These are phyloP conservation scores for Callipepla squamata DNA, from an alignment of 2,113 vertebrate species.

Conservation along the genomic window DNA sequence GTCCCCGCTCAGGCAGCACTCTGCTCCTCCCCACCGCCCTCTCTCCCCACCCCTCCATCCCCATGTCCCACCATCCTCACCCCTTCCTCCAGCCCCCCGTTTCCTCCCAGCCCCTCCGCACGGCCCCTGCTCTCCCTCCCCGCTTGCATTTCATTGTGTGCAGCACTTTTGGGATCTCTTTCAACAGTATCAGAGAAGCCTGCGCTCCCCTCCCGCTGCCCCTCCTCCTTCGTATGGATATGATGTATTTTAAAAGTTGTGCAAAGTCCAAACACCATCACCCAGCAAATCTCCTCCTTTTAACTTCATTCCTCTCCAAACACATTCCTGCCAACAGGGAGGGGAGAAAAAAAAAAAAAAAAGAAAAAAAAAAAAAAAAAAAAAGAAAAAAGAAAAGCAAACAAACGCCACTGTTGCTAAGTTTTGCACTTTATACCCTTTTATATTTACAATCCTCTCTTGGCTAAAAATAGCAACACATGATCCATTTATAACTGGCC, in stretches of 20 bases:
- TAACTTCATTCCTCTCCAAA: conserved; percentile 48
- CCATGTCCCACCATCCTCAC: not conserved
- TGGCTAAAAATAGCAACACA: conserved; percentile 71
- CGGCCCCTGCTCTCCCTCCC: not conserved
- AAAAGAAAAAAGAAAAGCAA: conserved; percentile 2
- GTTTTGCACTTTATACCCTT: conserved; percentile 71
- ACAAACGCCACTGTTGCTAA: conserved; percentile 65
- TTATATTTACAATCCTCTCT: conserved; percentile 72
- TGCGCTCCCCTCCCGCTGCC: not conserved
- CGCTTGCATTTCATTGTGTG: not conserved
- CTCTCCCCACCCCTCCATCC: not conserved
- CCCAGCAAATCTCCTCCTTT: conserved; percentile 15
- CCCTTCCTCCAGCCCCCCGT: not conserved
- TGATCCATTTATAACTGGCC: conserved; percentile 70
- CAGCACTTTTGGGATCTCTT: not conserved
- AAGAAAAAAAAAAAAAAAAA: not conserved
- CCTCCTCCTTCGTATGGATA: not conserved
- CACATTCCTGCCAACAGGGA: conserved; percentile 39
- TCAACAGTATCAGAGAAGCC: not conserved
- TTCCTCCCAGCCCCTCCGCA: not conserved
- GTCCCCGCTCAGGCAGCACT: conserved; percentile 33
- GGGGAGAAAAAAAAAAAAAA: not conserved
- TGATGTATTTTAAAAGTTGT: not conserved
- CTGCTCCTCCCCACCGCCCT: not conserved
- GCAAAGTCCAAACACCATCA: conserved; percentile 48